Evolutionary conservation across 2,113 vertebrate genomes (phyloP).

Genomic region (Dromaius novaehollandiae): DNA sequence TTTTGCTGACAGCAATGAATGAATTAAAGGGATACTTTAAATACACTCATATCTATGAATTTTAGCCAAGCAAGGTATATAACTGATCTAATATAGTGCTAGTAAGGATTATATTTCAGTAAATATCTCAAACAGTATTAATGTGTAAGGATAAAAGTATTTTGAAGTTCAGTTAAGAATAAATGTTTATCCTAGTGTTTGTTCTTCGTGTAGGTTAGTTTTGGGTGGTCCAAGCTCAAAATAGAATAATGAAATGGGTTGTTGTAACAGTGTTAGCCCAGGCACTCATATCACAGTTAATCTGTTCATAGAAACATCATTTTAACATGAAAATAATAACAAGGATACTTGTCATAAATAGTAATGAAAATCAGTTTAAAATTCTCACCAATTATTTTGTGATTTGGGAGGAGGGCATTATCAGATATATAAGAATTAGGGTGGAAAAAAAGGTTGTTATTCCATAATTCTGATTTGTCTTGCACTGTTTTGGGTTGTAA

Average conservation of each 20-base stretch:
- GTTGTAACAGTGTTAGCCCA: not conserved
- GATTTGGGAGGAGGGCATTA: not conserved
- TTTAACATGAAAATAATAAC: not conserved
- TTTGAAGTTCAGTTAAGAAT: not conserved
- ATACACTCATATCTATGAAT: fast-evolving
- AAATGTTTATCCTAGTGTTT: not conserved
- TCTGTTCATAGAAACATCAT: not conserved
- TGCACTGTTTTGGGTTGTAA: not conserved
- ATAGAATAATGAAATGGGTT: not conserved
- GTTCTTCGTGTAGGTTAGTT: not conserved
- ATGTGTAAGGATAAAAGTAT: not conserved
- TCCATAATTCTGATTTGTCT: not conserved
- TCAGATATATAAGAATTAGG: not conserved
- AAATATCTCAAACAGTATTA: not conserved
- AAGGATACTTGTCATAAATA: not conserved
- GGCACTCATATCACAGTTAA: not conserved
- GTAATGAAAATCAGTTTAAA: not conserved
- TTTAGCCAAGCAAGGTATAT: not conserved
- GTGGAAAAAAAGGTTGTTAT: too few relatives aligned
- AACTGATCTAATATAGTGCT: not conserved
- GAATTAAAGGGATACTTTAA: not conserved
- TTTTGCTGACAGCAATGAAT: not conserved
- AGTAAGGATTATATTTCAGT: not conserved
- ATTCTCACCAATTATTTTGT: not conserved
- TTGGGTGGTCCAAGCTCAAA: not conserved